phyloP scores from a whole-genome alignment of 2,888 invertebrate species.

The Cyclophora albipunctata region DNA sequence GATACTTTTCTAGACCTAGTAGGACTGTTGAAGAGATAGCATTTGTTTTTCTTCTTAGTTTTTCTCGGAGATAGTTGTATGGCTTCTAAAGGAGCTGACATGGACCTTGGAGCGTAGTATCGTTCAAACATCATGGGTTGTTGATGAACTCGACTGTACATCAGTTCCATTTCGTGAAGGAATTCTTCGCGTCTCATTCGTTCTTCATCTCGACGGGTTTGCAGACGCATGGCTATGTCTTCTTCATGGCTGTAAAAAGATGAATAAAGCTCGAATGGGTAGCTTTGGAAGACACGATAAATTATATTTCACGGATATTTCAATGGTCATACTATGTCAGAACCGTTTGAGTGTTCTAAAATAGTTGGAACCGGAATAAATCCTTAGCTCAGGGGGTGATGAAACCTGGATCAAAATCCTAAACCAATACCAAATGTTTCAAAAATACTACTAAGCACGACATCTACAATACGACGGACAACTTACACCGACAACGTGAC shows the following conservation, averaged over 20 bases:
- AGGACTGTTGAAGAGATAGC: constrained; percentile 42
- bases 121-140: constrained; percentile 83
- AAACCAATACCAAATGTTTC: too few species aligned
- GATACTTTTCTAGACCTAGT: constrained; percentile 52
- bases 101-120: constrained; percentile 76
- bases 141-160: constrained; percentile 80
- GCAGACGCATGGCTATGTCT: constrained; percentile 80
- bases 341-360: too few species aligned
- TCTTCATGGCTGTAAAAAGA: constrained; percentile 72
- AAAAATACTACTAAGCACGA: too few species aligned
- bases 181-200: constrained; percentile 80
- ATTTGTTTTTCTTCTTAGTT: constrained; percentile 41
- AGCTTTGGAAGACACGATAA: too few species aligned
- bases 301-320: too few species aligned
- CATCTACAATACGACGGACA: too few species aligned
- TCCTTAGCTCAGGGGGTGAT: too few species aligned
- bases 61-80: constrained; percentile 58
- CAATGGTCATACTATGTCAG: too few species aligned
- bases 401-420: too few species aligned
- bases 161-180: constrained; percentile 81
- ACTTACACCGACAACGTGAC: neutral
- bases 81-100: constrained; percentile 42
- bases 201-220: constrained; percentile 80
- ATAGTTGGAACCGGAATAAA: too few species aligned
- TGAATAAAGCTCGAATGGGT: neutral